Evolutionary conservation across 1,140 invertebrate genomes (phyloP).

Genomic region (Cyclargus thomasi): DNA sequence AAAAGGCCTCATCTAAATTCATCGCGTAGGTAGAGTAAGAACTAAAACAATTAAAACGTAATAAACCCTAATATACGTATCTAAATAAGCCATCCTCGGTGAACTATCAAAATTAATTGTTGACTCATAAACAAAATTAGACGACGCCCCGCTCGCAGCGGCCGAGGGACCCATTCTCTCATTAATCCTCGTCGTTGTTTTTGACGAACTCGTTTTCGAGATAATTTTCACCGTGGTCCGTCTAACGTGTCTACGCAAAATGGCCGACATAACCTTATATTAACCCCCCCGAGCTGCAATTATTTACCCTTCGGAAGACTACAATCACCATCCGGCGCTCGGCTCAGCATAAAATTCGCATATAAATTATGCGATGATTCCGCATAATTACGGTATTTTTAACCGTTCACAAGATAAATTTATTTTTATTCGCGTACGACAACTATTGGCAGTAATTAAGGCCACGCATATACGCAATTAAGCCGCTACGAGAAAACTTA

Average conservation of each 20-base stretch:
- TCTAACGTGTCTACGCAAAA: slow-evolving; percentile 52
- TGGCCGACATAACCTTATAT: slow-evolving; percentile 60
- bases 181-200: slow-evolving; percentile 65
- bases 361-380: slow-evolving; percentile 63
- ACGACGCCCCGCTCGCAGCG: slow-evolving; percentile 14
- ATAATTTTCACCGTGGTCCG: slow-evolving; percentile 71
- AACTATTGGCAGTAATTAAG: background rate
- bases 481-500: slow-evolving; percentile 1
- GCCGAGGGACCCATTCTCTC: slow-evolving; percentile 56
- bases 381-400: slow-evolving; percentile 45
- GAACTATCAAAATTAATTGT: slow-evolving; percentile 57
- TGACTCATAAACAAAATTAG: slow-evolving; percentile 52
- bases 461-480: background rate
- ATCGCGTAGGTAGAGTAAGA: background rate
- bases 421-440: background rate
- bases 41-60: slow-evolving; percentile 2
- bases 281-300: slow-evolving; percentile 66
- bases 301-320: slow-evolving; percentile 68
- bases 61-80: slow-evolving; percentile 8
- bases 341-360: slow-evolving; percentile 59
- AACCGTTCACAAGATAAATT: slow-evolving; percentile 1
- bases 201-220: slow-evolving; percentile 64
- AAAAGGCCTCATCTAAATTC: background rate
- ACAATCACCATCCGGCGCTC: slow-evolving; percentile 68
- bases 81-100: slow-evolving; percentile 14